Conservation (phyloP, 2,113 vertebrate genomes). For the Xyrauchen texanus region DNA sequence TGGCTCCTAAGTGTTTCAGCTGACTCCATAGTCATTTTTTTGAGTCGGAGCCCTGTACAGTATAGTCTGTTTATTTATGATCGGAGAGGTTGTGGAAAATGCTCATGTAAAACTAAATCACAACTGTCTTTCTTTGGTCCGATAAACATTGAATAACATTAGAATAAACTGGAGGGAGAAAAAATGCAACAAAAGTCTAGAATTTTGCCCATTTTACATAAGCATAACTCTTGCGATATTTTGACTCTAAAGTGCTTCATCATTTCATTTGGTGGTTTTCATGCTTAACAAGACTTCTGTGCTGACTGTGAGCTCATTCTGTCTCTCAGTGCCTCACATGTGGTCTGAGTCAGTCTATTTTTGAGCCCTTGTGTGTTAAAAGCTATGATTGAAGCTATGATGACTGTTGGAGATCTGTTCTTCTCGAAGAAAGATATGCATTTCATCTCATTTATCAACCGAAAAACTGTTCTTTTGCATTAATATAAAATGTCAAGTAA, state of each 20-base stretch:
- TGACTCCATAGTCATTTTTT: too few relatives aligned
- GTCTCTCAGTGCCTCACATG: neutral
- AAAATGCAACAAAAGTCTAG: neutral
- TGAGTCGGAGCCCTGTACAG: too few relatives aligned
- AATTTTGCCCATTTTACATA: neutral
- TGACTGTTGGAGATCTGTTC: neutral
- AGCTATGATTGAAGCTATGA: slow-evolving; percentile 13
- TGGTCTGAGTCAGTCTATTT: slow-evolving; percentile 19
- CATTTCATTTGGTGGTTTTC: neutral
- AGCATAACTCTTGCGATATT: slow-evolving; percentile 2
- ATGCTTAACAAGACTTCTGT: neutral
- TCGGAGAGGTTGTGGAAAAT: too few relatives aligned
- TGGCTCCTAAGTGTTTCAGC: too few relatives aligned
- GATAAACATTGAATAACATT: neutral
- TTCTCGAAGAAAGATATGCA: neutral
- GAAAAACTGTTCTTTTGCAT: slow-evolving; percentile 8
- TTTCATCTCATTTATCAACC: slow-evolving; percentile 19
- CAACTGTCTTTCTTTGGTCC: neutral
- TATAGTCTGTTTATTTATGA: too few relatives aligned
- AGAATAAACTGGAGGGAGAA: neutral
- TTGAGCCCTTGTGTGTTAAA: neutral
- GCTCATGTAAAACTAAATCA: too few relatives aligned
- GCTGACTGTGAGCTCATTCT: neutral
- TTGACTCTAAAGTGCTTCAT: slow-evolving; percentile 6
- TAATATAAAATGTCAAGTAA: slow-evolving; percentile 3